phyloP scores from a whole-genome alignment of 2,113 vertebrate genomes.

The Carlito syrichta region DNA sequence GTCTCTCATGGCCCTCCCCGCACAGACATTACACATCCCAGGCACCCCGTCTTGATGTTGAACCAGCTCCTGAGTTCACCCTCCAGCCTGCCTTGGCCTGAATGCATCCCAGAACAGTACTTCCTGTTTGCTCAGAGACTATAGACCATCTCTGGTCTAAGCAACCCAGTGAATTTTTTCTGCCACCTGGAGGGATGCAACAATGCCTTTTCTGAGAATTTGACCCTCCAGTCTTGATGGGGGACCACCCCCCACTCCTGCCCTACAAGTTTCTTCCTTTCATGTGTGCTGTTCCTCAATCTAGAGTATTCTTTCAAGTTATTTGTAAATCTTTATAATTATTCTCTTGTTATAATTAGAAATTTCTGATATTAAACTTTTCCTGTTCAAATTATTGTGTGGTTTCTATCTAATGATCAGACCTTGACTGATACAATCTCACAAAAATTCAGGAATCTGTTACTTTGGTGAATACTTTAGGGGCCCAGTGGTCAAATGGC shows the following conservation, averaged over 20 bases:
- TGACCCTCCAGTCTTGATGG: background rate
- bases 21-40: background rate
- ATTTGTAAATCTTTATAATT: background rate
- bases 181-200: background rate
- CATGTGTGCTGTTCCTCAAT: background rate
- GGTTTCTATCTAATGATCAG: background rate
- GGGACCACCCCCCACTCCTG: rapidly evolving
- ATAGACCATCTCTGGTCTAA: background rate
- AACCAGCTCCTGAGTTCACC: background rate
- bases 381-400: background rate
- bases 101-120: background rate
- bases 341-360: background rate
- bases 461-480: background rate
- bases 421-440: background rate
- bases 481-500: background rate
- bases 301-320: background rate
- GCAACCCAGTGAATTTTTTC: background rate
- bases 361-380: background rate
- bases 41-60: no score
- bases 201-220: background rate
- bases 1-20: background rate
- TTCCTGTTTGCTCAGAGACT: background rate
- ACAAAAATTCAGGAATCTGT: background rate
- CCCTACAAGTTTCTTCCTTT: background rate
- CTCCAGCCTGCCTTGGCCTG: no score